phyloP scores from a whole-genome alignment of 2,113 vertebrate species.

The Colius striatus region DNA sequence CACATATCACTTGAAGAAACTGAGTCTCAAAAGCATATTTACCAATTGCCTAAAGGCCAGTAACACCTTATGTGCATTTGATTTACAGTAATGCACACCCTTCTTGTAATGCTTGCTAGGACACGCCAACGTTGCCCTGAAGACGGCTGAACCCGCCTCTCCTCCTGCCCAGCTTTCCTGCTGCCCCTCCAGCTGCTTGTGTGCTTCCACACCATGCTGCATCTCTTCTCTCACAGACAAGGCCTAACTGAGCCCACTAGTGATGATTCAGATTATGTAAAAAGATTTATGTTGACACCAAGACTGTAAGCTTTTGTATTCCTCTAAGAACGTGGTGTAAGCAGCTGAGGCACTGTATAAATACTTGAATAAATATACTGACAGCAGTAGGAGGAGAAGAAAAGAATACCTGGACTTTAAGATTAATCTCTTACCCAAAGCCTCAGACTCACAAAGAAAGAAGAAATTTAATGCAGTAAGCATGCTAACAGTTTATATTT shows the following conservation, averaged over 20 bases:
- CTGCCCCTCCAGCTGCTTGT: not conserved
- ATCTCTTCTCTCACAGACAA: fast-evolving
- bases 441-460: not conserved
- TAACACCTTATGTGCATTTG: not conserved
- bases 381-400: not conserved
- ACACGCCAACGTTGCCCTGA: not conserved
- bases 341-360: not conserved
- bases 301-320: not conserved
- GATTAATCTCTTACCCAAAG: not conserved
- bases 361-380: not conserved
- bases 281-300: not conserved
- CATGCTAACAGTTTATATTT: not conserved
- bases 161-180: not conserved
- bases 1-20: not conserved
- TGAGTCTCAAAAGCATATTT: not conserved
- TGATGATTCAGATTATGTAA: not conserved
- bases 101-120: not conserved
- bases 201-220: not conserved
- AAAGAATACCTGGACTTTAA: not conserved
- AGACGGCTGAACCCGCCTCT: not conserved
- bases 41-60: not conserved
- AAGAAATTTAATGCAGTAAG: not conserved
- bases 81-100: not conserved
- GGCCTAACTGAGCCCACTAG: not conserved
- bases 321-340: fast-evolving